These are phyloP conservation scores for Gavialis gangeticus DNA, from an alignment of 2,113 vertebrate species.

Conservation along the genomic window DNA sequence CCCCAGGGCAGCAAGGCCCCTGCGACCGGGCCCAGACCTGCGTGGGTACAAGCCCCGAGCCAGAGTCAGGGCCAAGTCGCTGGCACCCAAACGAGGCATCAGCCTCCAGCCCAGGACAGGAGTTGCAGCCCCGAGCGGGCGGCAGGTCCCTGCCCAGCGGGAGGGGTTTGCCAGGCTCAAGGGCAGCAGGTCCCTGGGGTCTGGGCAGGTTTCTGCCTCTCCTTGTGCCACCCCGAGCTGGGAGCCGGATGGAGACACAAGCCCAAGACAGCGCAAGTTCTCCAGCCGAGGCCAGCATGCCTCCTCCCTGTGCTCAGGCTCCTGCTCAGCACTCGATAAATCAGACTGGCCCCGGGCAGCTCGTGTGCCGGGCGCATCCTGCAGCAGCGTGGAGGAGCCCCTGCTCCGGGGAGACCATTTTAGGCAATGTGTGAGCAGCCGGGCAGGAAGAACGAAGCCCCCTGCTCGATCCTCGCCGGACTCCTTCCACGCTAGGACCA, in stretches of 20 bases:
- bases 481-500: background rate
- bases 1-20: background rate
- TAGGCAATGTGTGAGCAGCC: conserved; percentile 57
- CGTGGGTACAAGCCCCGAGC: background rate
- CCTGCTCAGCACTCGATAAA: background rate
- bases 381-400: background rate
- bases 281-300: background rate
- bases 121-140: conserved; percentile 50
- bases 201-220: conserved; percentile 32
- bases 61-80: background rate
- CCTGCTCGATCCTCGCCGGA: rapidly evolving
- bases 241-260: background rate
- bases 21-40: background rate
- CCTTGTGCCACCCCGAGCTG: background rate
- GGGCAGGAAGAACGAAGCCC: rapidly evolving
- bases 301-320: background rate
- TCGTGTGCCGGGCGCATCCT: background rate
- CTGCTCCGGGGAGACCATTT: conserved; percentile 48
- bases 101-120: background rate
- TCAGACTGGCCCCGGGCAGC: background rate
- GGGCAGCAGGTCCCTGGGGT: background rate
- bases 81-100: background rate
- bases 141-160: background rate
- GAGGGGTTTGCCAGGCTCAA: too few relatives aligned
- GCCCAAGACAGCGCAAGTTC: background rate